These are phyloP conservation scores for Chouioia cunea DNA, from an alignment of 2,888 invertebrate species.

Conservation along the genomic window DNA sequence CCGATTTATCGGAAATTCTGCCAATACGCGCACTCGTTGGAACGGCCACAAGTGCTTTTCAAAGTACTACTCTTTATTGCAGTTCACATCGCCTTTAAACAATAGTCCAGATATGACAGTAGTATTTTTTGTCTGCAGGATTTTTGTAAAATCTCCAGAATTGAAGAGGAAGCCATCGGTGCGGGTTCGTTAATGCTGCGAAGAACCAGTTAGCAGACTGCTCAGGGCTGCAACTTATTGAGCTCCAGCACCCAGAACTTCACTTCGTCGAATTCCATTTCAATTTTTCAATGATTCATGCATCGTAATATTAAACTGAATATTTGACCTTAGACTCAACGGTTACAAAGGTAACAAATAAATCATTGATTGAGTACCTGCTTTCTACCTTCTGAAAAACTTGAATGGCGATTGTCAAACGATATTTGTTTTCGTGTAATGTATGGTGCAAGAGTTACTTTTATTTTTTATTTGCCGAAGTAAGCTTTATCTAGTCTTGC, in stretches of 20 bases:
- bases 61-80: not conserved
- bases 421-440: slow-evolving; percentile 31
- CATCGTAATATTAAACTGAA: slow-evolving; percentile 28
- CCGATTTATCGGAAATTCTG: too few species aligned
- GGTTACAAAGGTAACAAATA: slow-evolving; percentile 21
- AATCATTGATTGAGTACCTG: slow-evolving; percentile 45
- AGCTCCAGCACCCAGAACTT: slow-evolving; percentile 32
- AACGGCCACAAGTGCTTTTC: too few species aligned
- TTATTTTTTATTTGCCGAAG: slow-evolving; percentile 42
- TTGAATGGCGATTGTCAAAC: slow-evolving; percentile 41
- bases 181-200: slow-evolving; percentile 49
- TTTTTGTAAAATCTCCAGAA: slow-evolving; percentile 51
- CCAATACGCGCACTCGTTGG: too few species aligned
- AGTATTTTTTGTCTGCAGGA: slow-evolving; percentile 43
- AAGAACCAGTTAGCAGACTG: slow-evolving; percentile 16
- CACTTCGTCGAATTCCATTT: slow-evolving; percentile 43
- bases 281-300: slow-evolving; percentile 3
- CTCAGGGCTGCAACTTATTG: not conserved
- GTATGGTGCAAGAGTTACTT: slow-evolving; percentile 28
- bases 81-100: slow-evolving; percentile 31
- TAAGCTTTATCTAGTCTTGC: slow-evolving; percentile 44
- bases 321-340: slow-evolving; percentile 36
- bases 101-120: not conserved
- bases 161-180: slow-evolving; percentile 53
- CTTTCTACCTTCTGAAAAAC: slow-evolving; percentile 44